These are phyloP conservation scores for Brachionichthys hirsutus DNA, from an alignment of 2,113 vertebrate species.

Conservation along the genomic window DNA sequence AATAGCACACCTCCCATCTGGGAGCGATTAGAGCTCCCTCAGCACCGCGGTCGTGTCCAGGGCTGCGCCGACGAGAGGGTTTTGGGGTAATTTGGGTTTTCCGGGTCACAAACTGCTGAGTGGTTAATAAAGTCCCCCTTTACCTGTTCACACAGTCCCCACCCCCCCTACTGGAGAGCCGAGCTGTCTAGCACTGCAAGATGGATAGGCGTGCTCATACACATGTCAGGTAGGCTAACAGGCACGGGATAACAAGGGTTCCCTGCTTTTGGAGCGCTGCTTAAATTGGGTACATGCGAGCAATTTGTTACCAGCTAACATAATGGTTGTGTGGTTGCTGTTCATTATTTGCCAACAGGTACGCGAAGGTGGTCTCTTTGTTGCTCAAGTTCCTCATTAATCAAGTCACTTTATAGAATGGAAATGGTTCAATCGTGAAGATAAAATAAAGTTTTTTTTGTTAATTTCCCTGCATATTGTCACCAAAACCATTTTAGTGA, in stretches of 20 bases:
- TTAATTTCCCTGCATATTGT: too few species aligned
- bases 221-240: constrained; percentile 50
- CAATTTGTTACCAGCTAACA: constrained; percentile 76
- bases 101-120: constrained; percentile 75
- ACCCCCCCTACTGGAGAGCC: constrained; percentile 52
- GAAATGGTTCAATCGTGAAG: constrained; percentile 37
- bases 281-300: constrained; percentile 72
- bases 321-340: constrained; percentile 63
- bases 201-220: constrained; percentile 56
- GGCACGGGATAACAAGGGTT: constrained; percentile 55
- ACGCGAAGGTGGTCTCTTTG: constrained; percentile 51
- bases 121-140: constrained; percentile 77
- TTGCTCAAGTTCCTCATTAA: constrained; percentile 46
- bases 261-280: constrained; percentile 38
- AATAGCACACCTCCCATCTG: constrained; percentile 78
- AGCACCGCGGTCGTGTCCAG: constrained; percentile 48
- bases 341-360: constrained; percentile 70
- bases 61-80: constrained; percentile 59
- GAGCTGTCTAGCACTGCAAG: constrained; percentile 51
- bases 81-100: constrained; percentile 79
- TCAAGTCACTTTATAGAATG: constrained; percentile 40
- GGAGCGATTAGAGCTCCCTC: constrained; percentile 68
- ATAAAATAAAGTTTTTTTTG: constrained; percentile 27
- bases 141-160: constrained; percentile 74
- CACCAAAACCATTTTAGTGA: constrained; percentile 18